phyloP scores from a whole-genome alignment of 1,140 invertebrate species.

The Tyrophagus putrescentiae region DNA sequence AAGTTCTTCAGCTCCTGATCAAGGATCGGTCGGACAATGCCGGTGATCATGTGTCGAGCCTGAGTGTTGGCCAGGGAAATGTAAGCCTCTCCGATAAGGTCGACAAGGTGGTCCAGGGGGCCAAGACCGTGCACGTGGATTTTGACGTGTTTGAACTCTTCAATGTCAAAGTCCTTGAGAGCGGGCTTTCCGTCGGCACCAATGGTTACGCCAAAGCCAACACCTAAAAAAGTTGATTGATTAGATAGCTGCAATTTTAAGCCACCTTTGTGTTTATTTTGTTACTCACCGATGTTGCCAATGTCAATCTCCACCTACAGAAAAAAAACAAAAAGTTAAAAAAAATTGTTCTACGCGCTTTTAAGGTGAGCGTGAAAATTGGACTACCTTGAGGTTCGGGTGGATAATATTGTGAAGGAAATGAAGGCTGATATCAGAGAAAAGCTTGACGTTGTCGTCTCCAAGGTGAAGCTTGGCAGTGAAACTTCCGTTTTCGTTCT shows the following conservation, averaged over 20 bases:
- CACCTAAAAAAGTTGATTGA: too few relatives aligned
- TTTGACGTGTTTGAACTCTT: constrained; percentile 15
- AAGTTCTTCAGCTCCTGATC: background rate
- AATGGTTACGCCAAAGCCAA: background rate
- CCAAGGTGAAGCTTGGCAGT: background rate
- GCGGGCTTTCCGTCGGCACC: background rate
- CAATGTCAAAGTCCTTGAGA: constrained; percentile 9
- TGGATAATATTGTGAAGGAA: background rate
- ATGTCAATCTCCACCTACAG: constrained; percentile 12
- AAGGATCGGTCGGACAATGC: background rate
- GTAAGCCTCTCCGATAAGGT: constrained; percentile 3
- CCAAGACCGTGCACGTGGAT: constrained; percentile 10
- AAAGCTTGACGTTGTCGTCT: background rate
- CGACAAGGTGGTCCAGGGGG: constrained; percentile 2
- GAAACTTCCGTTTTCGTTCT: background rate
- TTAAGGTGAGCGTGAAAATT: too few relatives aligned
- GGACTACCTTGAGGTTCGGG: background rate
- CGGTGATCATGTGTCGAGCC: background rate
- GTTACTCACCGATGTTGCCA: constrained; percentile 14
- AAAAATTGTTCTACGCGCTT: too few relatives aligned
- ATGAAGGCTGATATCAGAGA: background rate
- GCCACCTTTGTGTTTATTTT: too few relatives aligned
- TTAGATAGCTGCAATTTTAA: too few relatives aligned
- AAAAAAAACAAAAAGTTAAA: too few relatives aligned
- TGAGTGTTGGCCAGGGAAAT: background rate